Conservation (phyloP, 2,113 vertebrate genomes). For the Peromyscus leucopus region DNA sequence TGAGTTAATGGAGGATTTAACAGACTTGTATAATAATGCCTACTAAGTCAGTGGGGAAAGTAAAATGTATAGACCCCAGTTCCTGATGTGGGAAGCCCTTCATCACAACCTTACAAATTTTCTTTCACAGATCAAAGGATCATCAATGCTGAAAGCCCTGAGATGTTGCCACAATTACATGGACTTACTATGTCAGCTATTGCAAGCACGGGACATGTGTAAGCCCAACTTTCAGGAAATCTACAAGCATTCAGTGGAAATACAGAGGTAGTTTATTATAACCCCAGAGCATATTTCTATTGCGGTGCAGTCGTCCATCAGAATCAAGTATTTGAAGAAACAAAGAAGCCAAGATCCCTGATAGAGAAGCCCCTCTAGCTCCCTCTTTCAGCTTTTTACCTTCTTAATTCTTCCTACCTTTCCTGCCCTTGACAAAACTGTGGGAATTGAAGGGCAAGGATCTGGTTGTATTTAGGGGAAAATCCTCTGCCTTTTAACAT, state of each 20-base stretch:
- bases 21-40: neutral
- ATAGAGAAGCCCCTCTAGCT: conserved; percentile 16
- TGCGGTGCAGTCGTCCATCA: neutral
- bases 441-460: conserved; percentile 25
- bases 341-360: conserved; percentile 23
- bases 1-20: neutral
- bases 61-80: neutral
- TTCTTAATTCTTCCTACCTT: conserved; percentile 6
- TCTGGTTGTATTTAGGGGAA: conserved; percentile 64
- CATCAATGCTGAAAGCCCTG: rapidly evolving
- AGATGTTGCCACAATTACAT: neutral
- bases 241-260: neutral
- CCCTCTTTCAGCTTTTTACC: conserved; percentile 35
- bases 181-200: neutral
- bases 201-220: neutral
- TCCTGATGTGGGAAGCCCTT: rapidly evolving
- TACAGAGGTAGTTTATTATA: neutral
- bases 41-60: too few species aligned
- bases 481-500: conserved; percentile 71
- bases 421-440: conserved; percentile 4
- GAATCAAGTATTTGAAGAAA: conserved; percentile 12
- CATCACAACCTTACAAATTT: rapidly evolving
- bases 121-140: neutral
- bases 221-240: neutral
- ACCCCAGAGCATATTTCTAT: conserved; percentile 63